Base-by-base conservation (phyloP, 2,888 invertebrate species). In the Caenorhabditis sinica region DNA sequence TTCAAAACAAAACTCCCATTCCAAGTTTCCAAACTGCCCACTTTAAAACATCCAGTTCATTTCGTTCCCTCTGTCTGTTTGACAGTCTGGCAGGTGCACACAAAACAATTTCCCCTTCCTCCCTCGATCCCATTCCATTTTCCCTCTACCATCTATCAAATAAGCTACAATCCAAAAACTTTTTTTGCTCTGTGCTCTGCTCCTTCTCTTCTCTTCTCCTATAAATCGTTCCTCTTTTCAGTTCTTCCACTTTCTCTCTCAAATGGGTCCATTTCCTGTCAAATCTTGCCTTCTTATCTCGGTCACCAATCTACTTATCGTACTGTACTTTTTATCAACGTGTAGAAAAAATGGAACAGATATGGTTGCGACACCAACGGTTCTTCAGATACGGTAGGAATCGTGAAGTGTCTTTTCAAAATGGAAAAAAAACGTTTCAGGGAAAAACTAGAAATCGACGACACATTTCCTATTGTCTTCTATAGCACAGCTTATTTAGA, bases 201-300 rank as follows among this genome's bases (percentile, higher is more conserved):
- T 20, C 11, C 15, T 36, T 13, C 45, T 17, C 15, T 17, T 58
- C 60, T 49, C 33, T 33, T 68, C 17, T n/a, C 33, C 9, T 17
- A 15, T 6, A 23, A 63, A 28, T 36, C 40, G 43, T 45, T 60
- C 49, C 20, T 36, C 25, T 58, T 56, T 65, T 61, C 68, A 45
- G 40, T 60, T 66, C 25, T 71, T 45, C 60, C 20, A 9, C 36
- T 69, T 25, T 15, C 17, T 8, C 53, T 8, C 30, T 49, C 63
- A 65, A n/a, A 36, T 79, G 79, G 58, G 65, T 63, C 28, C 40
- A 6, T 40, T 63, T 25, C 33, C 79, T 45, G 71, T 79, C 79
- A 79, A 79, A 72, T 79, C 79, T 79, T 79, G 79, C 79, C 79
- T 79, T 49, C 20, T 79, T 43, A 65, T 79, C 58, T 28, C 65